Base-by-base conservation (phyloP, 2,113 vertebrate species). In the Tychaedon coryphoeus region DNA sequence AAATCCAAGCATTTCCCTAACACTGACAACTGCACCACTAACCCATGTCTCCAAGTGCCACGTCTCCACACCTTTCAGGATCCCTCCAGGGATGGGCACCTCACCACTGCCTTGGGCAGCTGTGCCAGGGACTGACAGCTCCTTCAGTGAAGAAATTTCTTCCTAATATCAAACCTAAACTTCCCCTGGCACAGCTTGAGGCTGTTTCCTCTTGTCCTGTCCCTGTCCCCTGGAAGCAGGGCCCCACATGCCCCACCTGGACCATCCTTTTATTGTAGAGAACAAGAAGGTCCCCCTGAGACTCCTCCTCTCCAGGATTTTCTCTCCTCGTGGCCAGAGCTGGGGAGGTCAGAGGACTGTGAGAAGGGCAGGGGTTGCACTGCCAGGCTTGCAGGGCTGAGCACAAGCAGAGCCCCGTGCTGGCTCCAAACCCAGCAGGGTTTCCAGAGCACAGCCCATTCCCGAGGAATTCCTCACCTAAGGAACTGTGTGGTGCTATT, bases 201-300 rank as follows among this genome's bases (percentile, higher is more conserved):
- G 42, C 25, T 0, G 0, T 67, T 40, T 25, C 19, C 14, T 40
- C 47, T 61, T 25, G 24, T 61, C 62, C 38, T 40, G 54, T 22
- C 47, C 40, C 29, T 67, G 19, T 82, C 60, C 20, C 38, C 53
- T 26, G 28, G n/a, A 45, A 47, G 29, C 25, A 75, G 54, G 61
- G n/a, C 38, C 40, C 0, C 0, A 15, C 17, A 9, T n/a, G 4
- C 20, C 53, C 29, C 4, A 17, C 24, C 24, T 19, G 1, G 5
- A 25, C 11, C 11, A 19, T 40, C 10, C 38, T 82, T 5, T 53
- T 4, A 18, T 19, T 26, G 45, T 0, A 26, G 24, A 40, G 53
- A 67, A 18, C 60, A 53, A 15, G 40, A 45, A 45, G n/a, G 16
- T 53, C 2, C 5, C 38, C 20, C 61, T 10, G 53, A 67, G 45